Base-by-base conservation (phyloP, 2,888 invertebrate genomes). In the Gastrophysa polygoni region DNA sequence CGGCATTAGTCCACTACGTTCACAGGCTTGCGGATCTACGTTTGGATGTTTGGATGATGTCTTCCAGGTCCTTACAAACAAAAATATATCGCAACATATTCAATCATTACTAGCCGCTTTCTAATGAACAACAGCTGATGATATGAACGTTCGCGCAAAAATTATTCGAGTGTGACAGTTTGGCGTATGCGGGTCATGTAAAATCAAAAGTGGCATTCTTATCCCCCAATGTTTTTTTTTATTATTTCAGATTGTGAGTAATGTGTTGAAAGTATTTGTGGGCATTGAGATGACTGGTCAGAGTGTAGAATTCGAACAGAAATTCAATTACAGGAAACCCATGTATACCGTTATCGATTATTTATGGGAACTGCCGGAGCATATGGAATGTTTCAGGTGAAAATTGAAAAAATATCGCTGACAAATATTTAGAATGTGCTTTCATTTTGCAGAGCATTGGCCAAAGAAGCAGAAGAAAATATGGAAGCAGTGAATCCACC, bases 261-360 rank as follows among this genome's bases (percentile, higher is more conserved):
- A 90, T 76, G 83, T 98, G 24, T 82, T 97, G 59, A 89, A 94
- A 77, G 96, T 98, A 7, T 98, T 97, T 80, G 96, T 98, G n/a
- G 92, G 93, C 68, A 98, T 98, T 64, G 97, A 98, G 83, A 94
- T 96, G 93, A 96, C 96, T 0, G 97, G 97, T 0, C 94, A 96
- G 79, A 93, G 91, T 76, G 96, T 97, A 17, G 92, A 94, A 75
- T 97, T 97, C 78, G 97, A 97, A 78, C 95, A 97, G 81, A 98
- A 97, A 82, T 98, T 98, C 81, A 95, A 96, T 81, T 98, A 98
- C 79, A 87, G 97, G 18, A 87, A 95, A 43, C 97, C 97, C 1
- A 97, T 98, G 96, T 97, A 98, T 77, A 85, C 89, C 34, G 91
- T 96, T 1, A 92, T 98, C 89, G 91, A 95, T 78, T 96, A 92